These are phyloP conservation scores for Sorex fumeus DNA, from an alignment of 2,113 vertebrate species.

Conservation along the genomic window DNA sequence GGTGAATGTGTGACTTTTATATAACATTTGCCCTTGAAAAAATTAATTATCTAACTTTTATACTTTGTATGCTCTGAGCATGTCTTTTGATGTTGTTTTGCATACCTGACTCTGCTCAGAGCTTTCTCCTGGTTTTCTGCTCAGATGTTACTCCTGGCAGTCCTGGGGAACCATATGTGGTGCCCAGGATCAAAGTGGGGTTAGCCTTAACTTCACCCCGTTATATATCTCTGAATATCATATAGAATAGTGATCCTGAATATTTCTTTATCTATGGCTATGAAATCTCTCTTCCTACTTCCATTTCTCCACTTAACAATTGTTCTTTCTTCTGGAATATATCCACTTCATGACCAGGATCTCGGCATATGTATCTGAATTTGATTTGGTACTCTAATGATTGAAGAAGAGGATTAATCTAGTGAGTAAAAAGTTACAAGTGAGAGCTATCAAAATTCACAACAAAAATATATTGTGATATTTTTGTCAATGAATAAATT, in stretches of 20 bases:
- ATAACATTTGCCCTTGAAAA: background rate
- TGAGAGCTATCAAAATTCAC: background rate
- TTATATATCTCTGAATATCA: too few species aligned
- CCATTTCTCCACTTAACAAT: background rate
- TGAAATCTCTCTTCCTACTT: background rate
- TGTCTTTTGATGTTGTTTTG: background rate
- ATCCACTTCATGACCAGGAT: background rate
- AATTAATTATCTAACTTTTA: background rate
- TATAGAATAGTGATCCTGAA: too few species aligned
- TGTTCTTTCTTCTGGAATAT: background rate
- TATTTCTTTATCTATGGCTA: background rate
- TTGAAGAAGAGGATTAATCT: background rate
- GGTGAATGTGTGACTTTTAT: background rate
- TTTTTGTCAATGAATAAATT: background rate
- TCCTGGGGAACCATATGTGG: too few species aligned
- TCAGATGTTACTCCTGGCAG: too few species aligned
- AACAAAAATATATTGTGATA: background rate
- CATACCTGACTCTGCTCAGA: too few species aligned
- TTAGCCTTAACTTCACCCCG: too few species aligned
- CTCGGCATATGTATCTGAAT: background rate
- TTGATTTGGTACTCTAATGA: background rate
- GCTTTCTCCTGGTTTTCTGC: too few species aligned
- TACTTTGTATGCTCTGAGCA: background rate
- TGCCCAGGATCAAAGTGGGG: too few species aligned
- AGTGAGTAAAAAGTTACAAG: background rate